Percentiles rank a stretch among this genome's conserved stretches.
phyloP scores from a whole-genome alignment of 2,797 vertebrate genomes.

The Oreortyx pictus region DNA sequence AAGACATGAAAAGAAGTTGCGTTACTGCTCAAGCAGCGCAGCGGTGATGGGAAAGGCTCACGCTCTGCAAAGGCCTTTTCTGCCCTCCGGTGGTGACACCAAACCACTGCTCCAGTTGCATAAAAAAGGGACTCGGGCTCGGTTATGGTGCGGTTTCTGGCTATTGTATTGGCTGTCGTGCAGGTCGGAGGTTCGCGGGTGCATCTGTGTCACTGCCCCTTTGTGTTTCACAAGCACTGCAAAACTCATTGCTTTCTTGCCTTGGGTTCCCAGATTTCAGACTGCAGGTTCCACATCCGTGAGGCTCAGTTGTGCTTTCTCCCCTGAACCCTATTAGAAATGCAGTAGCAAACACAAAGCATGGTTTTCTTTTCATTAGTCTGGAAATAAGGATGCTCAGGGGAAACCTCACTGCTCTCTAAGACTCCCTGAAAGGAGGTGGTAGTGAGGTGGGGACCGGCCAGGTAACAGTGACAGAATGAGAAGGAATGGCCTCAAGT shows the following conservation, averaged over 20 bases:
- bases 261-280: background rate
- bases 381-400: too few relatives aligned
- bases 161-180: fast-evolving
- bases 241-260: background rate
- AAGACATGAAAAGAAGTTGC: fast-evolving
- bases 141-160: fast-evolving
- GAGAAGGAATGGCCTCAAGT: too few relatives aligned
- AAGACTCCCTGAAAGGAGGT: too few relatives aligned
- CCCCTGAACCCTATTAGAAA: background rate
- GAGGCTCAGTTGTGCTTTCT: fast-evolving
- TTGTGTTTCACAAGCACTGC: fast-evolving
- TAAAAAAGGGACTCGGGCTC: background rate
- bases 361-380: background rate
- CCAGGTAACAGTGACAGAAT: too few relatives aligned
- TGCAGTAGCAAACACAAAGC: background rate
- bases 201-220: background rate
- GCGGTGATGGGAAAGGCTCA: fast-evolving
- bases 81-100: conserved; percentile 78
- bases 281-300: background rate
- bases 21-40: fast-evolving
- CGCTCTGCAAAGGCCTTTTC: conserved; percentile 62
- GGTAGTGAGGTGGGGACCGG: too few relatives aligned
- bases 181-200: background rate
- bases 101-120: background rate
- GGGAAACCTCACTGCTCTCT: too few relatives aligned